Evolutionary conservation across 2,797 vertebrate genomes (phyloP).

Genomic region (Clarias pachynema): DNA sequence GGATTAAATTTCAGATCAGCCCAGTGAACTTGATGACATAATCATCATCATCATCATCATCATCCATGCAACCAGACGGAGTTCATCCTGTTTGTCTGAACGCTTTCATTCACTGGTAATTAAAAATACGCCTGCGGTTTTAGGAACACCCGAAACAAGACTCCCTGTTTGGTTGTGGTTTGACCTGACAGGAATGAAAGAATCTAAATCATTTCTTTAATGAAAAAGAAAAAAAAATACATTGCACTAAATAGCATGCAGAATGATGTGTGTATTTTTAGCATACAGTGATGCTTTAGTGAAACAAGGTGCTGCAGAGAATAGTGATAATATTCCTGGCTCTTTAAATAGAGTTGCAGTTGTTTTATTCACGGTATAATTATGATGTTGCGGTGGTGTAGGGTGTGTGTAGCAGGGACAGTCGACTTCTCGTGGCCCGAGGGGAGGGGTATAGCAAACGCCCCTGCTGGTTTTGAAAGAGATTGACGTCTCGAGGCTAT

Average conservation of each 20-base stretch:
- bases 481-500: slow-evolving; percentile 42
- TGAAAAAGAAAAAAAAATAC: background rate
- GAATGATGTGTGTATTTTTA: background rate
- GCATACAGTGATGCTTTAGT: background rate
- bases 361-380: background rate
- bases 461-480: slow-evolving; percentile 58
- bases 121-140: background rate
- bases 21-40: background rate
- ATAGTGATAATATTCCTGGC: background rate
- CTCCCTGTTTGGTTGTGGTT: slow-evolving; percentile 3
- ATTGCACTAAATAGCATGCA: background rate
- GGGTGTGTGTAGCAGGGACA: slow-evolving; percentile 25
- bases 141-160: background rate
- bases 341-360: background rate
- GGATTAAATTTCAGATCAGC: background rate
- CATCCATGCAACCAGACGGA: slow-evolving; percentile 1
- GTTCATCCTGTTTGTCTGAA: background rate
- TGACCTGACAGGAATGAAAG: background rate
- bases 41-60: background rate
- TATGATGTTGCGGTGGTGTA: background rate
- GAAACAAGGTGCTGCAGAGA: background rate
- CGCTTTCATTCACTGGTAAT: background rate
- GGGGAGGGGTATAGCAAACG: slow-evolving; percentile 65
- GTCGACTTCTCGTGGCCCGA: slow-evolving; percentile 50
- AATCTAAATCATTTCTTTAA: background rate